These are phyloP conservation scores for Sorex fumeus DNA, from an alignment of 2,113 vertebrate genomes.

Conservation along the genomic window DNA sequence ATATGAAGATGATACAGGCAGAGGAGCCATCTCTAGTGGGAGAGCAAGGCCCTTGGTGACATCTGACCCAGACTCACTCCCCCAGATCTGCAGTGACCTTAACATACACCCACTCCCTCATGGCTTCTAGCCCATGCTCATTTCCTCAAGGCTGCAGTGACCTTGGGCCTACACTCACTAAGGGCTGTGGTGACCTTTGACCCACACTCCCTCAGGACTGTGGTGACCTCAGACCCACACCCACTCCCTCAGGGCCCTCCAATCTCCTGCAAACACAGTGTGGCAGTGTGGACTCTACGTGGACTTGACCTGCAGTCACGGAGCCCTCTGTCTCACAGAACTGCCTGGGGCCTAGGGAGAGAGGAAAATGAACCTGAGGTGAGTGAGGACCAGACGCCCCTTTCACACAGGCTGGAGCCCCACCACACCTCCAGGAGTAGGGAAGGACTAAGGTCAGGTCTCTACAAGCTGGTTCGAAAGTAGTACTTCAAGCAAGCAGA, in stretches of 20 bases:
- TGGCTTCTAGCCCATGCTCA: too few relatives aligned
- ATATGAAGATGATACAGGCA: neutral
- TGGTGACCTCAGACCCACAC: too few relatives aligned
- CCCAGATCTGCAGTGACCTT: neutral
- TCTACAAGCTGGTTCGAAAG: neutral
- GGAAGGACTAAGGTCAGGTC: neutral
- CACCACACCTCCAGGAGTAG: neutral
- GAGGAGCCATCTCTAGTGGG: neutral
- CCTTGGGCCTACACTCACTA: too few relatives aligned
- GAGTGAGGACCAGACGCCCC: neutral
- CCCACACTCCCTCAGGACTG: too few relatives aligned
- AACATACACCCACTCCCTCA: too few relatives aligned
- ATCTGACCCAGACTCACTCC: neutral
- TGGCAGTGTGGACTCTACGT: neutral
- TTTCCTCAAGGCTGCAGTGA: too few relatives aligned
- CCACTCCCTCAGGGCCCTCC: too few relatives aligned
- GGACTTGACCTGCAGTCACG: neutral
- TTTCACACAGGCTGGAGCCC: neutral
- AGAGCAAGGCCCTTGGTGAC: neutral
- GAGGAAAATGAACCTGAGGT: neutral
- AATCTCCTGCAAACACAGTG: too few relatives aligned
- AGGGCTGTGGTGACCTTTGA: too few relatives aligned
- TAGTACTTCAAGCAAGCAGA: too few relatives aligned
- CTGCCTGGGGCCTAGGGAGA: neutral
- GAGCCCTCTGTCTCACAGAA: neutral